Evolutionary conservation across 1,140 invertebrate genomes (phyloP), one percentile per base, ranked within the genome.

Genomic region (Solen grandis): DNA sequence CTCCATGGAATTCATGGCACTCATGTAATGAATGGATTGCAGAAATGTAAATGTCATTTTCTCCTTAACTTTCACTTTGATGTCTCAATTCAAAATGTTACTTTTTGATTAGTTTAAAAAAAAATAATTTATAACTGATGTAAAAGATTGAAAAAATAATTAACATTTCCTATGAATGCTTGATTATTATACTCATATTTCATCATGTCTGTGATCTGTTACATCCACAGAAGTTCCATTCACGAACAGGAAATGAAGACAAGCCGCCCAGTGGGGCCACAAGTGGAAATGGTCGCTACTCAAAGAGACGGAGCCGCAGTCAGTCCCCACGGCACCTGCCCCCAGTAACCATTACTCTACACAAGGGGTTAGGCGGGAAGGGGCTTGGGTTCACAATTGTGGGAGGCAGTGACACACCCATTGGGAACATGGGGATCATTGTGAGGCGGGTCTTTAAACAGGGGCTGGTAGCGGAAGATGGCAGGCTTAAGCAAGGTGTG

Each of bases 361-460:
- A 95, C 88, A 97, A 97, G 92, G 96, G 96, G 25, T 94, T 94
- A 13, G 96, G 96, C 3, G 95, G 96, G 68, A 97, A 97, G 89
- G 96, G 96, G 72, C 93, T 98, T 29, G 97, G 97, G 0, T 98
- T 98, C 89, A 97, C 96, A 90, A 97, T 98, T 86, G 97, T 98
- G 29, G 97, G 97, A 33, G 97, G 97, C 52, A 95, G 94, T 10
- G 97, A 98, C 90, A 97, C 96, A 38, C 96, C 97, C 1, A 96
- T 96, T 88, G 97, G 97, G 2, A 95, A 95, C 85, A 96, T 98
- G 94, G 97, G 97, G 19, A 97, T 98, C 86, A 97, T 96, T 92
- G 96, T 98, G 0, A 97, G 97, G 92, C 97, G 96, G 0, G 95
- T 98, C 14, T 97, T 97, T 91, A 95, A 96, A 1, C 95, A 95